phyloP scores from a whole-genome alignment of 2,113 vertebrate genomes.

The Cranoglanis bouderius region DNA sequence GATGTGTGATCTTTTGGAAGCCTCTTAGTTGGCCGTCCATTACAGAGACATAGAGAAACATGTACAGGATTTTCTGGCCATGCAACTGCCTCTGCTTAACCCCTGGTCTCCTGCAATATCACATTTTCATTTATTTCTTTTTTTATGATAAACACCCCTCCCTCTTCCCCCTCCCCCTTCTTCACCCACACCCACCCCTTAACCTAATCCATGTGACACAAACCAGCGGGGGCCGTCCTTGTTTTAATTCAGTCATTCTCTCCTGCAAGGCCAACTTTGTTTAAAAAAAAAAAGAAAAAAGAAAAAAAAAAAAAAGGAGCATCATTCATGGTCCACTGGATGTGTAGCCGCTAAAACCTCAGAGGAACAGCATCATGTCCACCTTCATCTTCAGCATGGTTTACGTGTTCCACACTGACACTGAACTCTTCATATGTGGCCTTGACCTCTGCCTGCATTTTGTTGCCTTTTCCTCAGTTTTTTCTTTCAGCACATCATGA shows the following conservation, averaged over 20 bases:
- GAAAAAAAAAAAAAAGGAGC: slow-evolving; percentile 37
- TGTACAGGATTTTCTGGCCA: slow-evolving; percentile 70
- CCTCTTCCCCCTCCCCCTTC: not conserved
- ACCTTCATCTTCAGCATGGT: slow-evolving; percentile 52
- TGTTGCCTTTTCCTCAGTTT: slow-evolving; percentile 41
- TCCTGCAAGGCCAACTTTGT: slow-evolving; percentile 37
- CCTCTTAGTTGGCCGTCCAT: slow-evolving; percentile 80
- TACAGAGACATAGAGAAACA: slow-evolving; percentile 83
- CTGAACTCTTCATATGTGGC: slow-evolving; percentile 54
- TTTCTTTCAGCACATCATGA: slow-evolving; percentile 27
- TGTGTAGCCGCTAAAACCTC: slow-evolving; percentile 32
- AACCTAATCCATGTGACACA: slow-evolving; percentile 44
- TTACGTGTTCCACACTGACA: slow-evolving; percentile 46
- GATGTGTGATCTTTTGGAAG: slow-evolving; percentile 78
- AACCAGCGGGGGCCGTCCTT: slow-evolving; percentile 31
- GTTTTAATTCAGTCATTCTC: not conserved
- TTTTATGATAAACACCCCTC: slow-evolving; percentile 32
- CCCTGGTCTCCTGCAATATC: slow-evolving; percentile 87
- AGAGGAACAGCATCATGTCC: slow-evolving; percentile 36
- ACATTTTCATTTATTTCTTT: slow-evolving; percentile 32
- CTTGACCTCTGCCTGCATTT: slow-evolving; percentile 51
- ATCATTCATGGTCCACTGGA: slow-evolving; percentile 44
- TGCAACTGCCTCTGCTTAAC: slow-evolving; percentile 62
- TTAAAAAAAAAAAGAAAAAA: not conserved
- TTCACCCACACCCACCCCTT: not conserved